Evolutionary conservation across 2,113 vertebrate species (phyloP).

Genomic region (Lampris megalopsis): DNA sequence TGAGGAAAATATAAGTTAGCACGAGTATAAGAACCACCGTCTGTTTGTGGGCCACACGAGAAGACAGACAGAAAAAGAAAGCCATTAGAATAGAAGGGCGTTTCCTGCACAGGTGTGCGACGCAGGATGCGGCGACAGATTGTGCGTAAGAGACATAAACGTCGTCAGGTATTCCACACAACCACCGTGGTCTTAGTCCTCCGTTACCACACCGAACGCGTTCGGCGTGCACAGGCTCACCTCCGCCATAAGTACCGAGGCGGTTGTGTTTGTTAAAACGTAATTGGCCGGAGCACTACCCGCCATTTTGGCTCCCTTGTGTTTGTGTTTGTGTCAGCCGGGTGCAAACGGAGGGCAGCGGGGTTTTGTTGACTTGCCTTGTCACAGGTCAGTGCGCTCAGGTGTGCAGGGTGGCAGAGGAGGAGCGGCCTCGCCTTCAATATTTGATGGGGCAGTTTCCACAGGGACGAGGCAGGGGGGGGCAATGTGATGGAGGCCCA

Average conservation of each 20-base stretch:
- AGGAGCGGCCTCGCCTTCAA: slow-evolving; percentile 41
- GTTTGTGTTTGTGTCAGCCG: slow-evolving; percentile 22
- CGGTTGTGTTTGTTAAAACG: slow-evolving; percentile 41
- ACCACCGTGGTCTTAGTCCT: too few relatives aligned
- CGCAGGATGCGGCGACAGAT: too few relatives aligned
- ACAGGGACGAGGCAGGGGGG: slow-evolving; percentile 13
- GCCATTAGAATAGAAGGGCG: too few relatives aligned
- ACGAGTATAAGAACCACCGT: too few relatives aligned
- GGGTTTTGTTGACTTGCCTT: slow-evolving; percentile 24
- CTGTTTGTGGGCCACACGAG: too few relatives aligned
- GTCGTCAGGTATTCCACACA: too few relatives aligned
- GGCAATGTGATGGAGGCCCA: not conserved
- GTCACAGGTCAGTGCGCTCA: slow-evolving; percentile 49
- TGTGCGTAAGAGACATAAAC: too few relatives aligned
- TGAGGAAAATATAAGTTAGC: too few relatives aligned
- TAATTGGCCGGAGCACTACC: slow-evolving; percentile 8
- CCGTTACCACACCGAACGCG: too few relatives aligned
- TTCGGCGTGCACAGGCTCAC: too few relatives aligned
- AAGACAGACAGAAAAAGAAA: too few relatives aligned
- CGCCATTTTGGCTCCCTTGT: not conserved
- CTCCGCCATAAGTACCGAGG: slow-evolving; percentile 22
- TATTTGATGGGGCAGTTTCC: slow-evolving; percentile 54
- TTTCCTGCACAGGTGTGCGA: too few relatives aligned
- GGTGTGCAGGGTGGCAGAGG: slow-evolving; percentile 27
- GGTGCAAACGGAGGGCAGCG: slow-evolving; percentile 20